phyloP scores from a whole-genome alignment of 1,140 invertebrate species.

The Spodoptera frugiperda region DNA sequence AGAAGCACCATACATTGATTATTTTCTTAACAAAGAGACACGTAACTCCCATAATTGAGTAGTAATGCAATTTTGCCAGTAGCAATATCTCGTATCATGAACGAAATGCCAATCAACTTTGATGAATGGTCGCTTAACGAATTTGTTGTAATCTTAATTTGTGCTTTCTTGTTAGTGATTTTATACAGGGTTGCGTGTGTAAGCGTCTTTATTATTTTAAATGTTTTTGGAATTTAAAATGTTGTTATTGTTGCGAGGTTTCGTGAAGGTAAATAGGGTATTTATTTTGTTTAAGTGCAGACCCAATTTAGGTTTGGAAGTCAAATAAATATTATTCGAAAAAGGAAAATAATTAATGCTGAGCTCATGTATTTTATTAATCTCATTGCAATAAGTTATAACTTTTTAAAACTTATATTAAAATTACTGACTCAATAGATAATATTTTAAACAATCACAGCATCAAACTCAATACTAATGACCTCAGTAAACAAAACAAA shows the following conservation, averaged over 20 bases:
- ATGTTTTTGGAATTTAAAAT: constrained; percentile 14
- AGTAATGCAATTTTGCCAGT: constrained; percentile 63
- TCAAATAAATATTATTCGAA: too few species aligned
- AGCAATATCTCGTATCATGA: constrained; percentile 52
- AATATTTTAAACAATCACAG: too few species aligned
- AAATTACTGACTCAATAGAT: too few species aligned
- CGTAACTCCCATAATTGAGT: constrained; percentile 61
- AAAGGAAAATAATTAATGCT: too few species aligned
- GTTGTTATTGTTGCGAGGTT: neutral
- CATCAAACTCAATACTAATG: too few species aligned
- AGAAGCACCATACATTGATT: constrained; percentile 55
- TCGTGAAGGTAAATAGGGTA: neutral
- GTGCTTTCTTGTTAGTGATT: constrained; percentile 56
- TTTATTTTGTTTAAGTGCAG: neutral
- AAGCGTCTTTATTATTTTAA: constrained; percentile 32
- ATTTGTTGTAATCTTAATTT: constrained; percentile 66
- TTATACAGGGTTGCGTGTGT: constrained; percentile 36
- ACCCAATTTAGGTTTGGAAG: too few species aligned
- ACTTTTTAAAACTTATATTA: too few species aligned
- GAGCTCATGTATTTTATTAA: too few species aligned
- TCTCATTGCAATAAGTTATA: too few species aligned
- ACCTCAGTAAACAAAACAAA: too few species aligned
- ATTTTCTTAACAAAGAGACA: constrained; percentile 59
- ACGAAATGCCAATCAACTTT: constrained; percentile 60
- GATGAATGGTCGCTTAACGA: constrained; percentile 66